A percentile compares a stretch with the other conserved stretches of the same genome.
Evolutionary conservation across 2,113 vertebrate species (phyloP).

Genomic region (Glaucidium brasilianum): DNA sequence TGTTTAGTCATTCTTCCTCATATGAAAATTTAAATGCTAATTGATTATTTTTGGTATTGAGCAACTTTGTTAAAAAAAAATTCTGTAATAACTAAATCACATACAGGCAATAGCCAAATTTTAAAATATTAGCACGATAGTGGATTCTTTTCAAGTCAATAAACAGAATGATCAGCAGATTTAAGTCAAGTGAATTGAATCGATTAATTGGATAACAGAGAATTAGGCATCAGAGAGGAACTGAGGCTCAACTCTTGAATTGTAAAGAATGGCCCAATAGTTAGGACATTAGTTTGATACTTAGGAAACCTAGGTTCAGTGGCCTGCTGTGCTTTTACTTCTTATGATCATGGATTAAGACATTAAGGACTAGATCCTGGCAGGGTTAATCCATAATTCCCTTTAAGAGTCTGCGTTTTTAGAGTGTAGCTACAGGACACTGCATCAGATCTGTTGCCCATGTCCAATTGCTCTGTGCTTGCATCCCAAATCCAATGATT

Average conservation of each 20-base stretch:
- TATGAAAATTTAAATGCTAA: background rate
- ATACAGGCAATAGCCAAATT: background rate
- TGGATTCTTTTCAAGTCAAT: background rate
- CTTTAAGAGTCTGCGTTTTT: constrained; percentile 23
- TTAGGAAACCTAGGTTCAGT: background rate
- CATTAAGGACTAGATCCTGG: constrained; percentile 33
- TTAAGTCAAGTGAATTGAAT: background rate
- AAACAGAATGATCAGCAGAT: background rate
- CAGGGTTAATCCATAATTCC: constrained; percentile 47
- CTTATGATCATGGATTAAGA: constrained; percentile 44
- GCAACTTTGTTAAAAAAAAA: background rate
- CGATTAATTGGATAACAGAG: background rate
- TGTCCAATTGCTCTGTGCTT: constrained; percentile 53
- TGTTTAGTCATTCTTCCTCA: background rate
- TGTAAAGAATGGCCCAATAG: background rate
- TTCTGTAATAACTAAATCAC: background rate
- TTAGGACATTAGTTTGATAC: background rate
- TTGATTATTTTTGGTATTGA: background rate
- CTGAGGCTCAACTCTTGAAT: background rate
- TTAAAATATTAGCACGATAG: background rate
- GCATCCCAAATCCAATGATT: constrained; percentile 48
- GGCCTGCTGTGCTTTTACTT: constrained; percentile 34
- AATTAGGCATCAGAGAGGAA: background rate
- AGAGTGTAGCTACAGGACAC: constrained; percentile 34
- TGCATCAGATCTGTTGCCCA: constrained; percentile 39